Percentiles rank a stretch among this genome's conserved stretches.
Conservation (phyloP, 2,113 vertebrate species). For the Podilymbus podiceps region DNA sequence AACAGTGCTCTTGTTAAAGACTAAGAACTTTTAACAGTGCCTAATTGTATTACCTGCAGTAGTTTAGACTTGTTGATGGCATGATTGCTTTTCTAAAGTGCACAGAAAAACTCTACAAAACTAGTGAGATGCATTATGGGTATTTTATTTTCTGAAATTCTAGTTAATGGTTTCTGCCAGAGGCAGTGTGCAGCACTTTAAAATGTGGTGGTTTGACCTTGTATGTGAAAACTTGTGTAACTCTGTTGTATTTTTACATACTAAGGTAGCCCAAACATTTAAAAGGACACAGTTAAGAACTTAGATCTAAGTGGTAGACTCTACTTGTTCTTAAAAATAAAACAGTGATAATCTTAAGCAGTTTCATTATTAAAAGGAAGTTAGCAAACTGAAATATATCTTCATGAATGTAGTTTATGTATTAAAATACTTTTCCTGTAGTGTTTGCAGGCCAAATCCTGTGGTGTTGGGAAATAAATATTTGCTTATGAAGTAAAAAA, state of each 20-base stretch:
- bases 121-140: not conserved
- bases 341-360: not conserved
- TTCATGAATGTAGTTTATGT: not conserved
- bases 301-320: not conserved
- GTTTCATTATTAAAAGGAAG: not conserved
- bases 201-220: slow-evolving; percentile 16
- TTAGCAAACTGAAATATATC: not conserved
- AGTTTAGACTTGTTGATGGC: not conserved
- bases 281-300: not conserved
- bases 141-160: slow-evolving; percentile 27
- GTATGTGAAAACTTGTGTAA: not conserved
- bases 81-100: not conserved
- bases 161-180: slow-evolving; percentile 35
- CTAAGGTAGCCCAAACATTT: not conserved
- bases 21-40: not conserved
- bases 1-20: not conserved
- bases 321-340: not conserved
- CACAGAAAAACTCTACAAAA: not conserved
- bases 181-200: not conserved
- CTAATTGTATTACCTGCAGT: not conserved
- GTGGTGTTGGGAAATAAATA: not conserved
- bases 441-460: not conserved
- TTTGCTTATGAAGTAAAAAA: not conserved
- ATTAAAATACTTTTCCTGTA: not conserved
- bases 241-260: not conserved